Percentiles rank a stretch among this genome's conserved stretches.
phyloP scores from a whole-genome alignment of 2,113 vertebrate genomes.

The Ardeotis arabs region DNA sequence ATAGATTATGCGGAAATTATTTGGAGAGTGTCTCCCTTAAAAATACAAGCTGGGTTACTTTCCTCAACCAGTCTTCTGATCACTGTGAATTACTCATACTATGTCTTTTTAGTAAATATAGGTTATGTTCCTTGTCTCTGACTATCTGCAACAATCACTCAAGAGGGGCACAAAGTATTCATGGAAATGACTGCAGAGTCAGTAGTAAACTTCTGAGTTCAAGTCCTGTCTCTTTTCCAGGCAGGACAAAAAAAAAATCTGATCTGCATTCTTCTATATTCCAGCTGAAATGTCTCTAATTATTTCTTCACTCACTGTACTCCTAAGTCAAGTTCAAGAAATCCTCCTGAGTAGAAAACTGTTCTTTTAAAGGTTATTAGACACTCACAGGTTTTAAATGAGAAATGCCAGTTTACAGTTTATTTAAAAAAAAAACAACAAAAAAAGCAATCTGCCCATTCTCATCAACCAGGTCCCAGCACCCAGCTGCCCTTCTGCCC shows the following conservation, averaged over 20 bases:
- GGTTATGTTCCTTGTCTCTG: neutral
- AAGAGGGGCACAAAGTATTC: neutral
- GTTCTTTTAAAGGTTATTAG: neutral
- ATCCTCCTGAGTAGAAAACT: neutral
- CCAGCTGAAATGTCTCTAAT: neutral
- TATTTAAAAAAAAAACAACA: neutral
- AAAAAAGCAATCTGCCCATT: neutral
- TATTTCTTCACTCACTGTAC: neutral
- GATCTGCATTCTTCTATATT: neutral
- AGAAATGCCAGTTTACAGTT: neutral
- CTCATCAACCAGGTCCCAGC: neutral
- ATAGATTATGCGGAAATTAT: neutral
- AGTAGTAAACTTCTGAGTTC: neutral
- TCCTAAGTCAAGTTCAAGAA: neutral
- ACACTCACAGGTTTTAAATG: neutral
- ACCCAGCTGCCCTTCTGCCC: neutral
- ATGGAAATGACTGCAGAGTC: neutral
- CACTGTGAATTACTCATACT: neutral
- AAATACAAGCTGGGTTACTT: neutral
- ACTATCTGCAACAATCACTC: neutral
- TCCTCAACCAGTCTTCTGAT: neutral
- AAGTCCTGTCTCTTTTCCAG: neutral
- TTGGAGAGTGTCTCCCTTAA: neutral
- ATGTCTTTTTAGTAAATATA: neutral
- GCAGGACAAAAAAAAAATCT: neutral